Evolutionary conservation across 2,113 vertebrate species (phyloP).

Genomic region (Lepidothrix coronata): DNA sequence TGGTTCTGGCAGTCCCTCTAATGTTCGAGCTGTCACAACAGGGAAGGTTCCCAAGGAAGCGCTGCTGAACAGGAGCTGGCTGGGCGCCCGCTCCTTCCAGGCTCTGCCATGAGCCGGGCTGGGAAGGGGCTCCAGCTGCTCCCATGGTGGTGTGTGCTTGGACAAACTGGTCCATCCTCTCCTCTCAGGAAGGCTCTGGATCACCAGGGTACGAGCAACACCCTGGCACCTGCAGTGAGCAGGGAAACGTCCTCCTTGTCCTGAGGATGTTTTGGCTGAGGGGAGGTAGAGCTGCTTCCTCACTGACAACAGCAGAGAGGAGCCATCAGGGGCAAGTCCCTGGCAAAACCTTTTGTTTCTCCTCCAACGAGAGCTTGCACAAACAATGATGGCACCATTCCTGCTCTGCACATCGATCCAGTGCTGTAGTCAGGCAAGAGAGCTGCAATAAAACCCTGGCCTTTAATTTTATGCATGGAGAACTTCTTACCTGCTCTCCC

Average conservation of each 20-base stretch:
- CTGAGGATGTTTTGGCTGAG: fast-evolving
- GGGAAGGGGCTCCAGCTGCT: neutral
- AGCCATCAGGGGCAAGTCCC: neutral
- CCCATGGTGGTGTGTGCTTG: neutral
- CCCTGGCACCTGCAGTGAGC: neutral
- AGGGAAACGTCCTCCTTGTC: fast-evolving
- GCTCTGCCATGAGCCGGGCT: neutral
- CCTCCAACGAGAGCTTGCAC: neutral
- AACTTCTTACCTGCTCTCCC: constrained; percentile 56
- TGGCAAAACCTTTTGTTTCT: constrained; percentile 46
- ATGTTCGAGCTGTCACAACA: constrained; percentile 74
- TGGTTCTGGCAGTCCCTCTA: constrained; percentile 54
- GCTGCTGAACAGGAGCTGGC: constrained; percentile 47
- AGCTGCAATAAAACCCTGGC: constrained; percentile 21
- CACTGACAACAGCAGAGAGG: neutral
- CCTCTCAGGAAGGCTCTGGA: fast-evolving
- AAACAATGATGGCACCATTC: constrained; percentile 19
- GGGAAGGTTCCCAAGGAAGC: constrained; percentile 55
- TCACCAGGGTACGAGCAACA: fast-evolving
- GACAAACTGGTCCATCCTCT: fast-evolving
- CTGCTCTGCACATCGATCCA: constrained; percentile 40
- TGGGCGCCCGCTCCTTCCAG: constrained; percentile 23
- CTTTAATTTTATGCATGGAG: constrained; percentile 67
- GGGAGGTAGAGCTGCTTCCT: neutral
- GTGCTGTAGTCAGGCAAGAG: neutral